Evolutionary conservation across 2,797 vertebrate species (phyloP), one percentile per base, ranked within the genome.

Genomic region (Pterois miles): DNA sequence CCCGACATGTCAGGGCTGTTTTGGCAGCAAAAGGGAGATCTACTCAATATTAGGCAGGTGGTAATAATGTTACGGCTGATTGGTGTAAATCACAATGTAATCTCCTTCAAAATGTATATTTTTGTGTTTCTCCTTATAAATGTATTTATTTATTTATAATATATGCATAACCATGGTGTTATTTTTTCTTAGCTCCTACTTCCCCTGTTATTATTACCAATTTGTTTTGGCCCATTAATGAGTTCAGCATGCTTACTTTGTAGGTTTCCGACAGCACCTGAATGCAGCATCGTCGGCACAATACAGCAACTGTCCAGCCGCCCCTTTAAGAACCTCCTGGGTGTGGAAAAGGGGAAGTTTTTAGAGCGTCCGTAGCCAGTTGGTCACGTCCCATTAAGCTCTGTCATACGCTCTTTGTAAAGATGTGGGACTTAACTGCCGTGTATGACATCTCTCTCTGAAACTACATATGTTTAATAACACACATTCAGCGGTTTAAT

Each of bases 301-400:
- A 18, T 3, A 2, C 6, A 54, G 25, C 6, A 3, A 13, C 18
- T 22, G 76, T 50, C 68, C 43, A 12, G 86, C 75, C 8, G 84
- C 69, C 80, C 87, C 94, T 94, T 95, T 95, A 95, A 95, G 92
- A 88, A 53, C 58, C 60, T 86, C 71, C 84, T 90, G 93, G 92
- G 91, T 91, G 91, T 91, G 91, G 86, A 88, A 89, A 84, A 75
- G 77, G 86, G 88, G 86, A 72, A 62, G 65, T 53, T 82, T 79
- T 77, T 63, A 64, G 56, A 43, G 23, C 13, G 22, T 27, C 74
- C 18, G 1, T 6, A 13, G 75, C 80, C 82, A 89, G 70, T 3
- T 75, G 87, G 86, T 33, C 13, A 1, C 79, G 78, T 85, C 10
- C 91, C 66, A 59, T 85, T 88, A 13, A 23, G 80, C 73, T 83